phyloP scores from a whole-genome alignment of 2,888 invertebrate genomes.

The Chironomus riparius region DNA sequence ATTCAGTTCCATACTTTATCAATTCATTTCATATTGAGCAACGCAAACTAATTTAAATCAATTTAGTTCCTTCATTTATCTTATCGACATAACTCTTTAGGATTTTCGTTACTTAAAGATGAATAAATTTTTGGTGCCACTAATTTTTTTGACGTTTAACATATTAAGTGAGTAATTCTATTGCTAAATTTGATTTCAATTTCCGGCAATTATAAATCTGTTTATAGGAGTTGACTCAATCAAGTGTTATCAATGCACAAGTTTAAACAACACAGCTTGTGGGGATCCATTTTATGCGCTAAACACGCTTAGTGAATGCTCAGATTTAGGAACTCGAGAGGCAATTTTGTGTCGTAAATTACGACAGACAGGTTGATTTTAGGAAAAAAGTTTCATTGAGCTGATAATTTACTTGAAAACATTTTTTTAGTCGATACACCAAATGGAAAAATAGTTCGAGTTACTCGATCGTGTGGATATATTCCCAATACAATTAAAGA shows the following conservation, averaged over 20 bases:
- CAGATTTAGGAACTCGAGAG: neutral
- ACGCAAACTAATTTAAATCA: conserved; percentile 3
- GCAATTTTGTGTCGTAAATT: conserved; percentile 4
- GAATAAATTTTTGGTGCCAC: neutral
- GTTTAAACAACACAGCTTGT: neutral
- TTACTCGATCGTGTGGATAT: conserved; percentile 12
- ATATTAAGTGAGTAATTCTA: neutral
- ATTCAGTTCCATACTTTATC: neutral
- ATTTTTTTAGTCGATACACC: conserved; percentile 2
- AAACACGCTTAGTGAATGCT: neutral
- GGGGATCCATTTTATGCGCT: neutral
- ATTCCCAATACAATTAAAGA: neutral
- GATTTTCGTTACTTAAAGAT: neutral
- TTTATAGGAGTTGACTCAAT: neutral
- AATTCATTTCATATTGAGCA: no score
- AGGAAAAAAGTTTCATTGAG: neutral
- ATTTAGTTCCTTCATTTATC: neutral
- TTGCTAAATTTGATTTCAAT: neutral
- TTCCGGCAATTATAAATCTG: neutral
- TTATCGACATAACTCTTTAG: neutral
- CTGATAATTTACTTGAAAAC: neutral
- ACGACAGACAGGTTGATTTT: neutral
- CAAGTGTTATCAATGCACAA: conserved; percentile 6
- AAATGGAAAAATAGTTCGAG: neutral
- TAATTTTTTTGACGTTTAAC: neutral